Percentiles rank a stretch among this genome's conserved stretches.
Conservation (phyloP, 2,797 vertebrate genomes). For the Pantherophis vulpinus region DNA sequence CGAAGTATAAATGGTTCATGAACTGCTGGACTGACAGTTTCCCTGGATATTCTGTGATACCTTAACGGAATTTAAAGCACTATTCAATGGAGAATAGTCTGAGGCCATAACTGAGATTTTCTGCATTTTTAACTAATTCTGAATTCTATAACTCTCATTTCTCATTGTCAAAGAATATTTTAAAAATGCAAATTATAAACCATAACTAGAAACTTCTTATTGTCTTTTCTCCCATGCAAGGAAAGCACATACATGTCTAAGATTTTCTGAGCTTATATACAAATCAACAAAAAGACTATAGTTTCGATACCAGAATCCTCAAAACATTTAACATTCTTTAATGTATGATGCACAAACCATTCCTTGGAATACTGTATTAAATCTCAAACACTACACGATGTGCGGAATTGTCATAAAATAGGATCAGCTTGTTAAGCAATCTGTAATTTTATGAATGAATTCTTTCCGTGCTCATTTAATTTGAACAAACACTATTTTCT, state of each 20-base stretch:
- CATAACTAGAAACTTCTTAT: neutral
- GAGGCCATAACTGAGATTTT: neutral
- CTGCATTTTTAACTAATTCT: neutral
- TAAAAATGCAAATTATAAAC: neutral
- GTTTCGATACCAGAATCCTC: neutral
- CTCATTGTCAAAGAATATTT: neutral
- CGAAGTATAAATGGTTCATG: neutral
- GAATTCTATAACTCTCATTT: neutral
- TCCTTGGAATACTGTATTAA: neutral
- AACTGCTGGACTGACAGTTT: neutral
- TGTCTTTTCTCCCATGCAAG: neutral
- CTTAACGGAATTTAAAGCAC: neutral
- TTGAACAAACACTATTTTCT: neutral
- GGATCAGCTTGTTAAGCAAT: neutral
- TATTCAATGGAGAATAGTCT: neutral
- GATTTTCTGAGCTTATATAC: neutral
- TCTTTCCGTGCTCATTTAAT: slow-evolving; percentile 24
- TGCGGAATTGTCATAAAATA: neutral
- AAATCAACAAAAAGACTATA: neutral
- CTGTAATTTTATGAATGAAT: slow-evolving; percentile 4
- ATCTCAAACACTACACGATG: neutral
- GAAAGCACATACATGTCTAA: neutral
- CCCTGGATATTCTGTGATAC: neutral
- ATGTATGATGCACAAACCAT: neutral
- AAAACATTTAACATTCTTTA: too few relatives aligned